phyloP scores from a whole-genome alignment of 2,113 vertebrate species.

The Phaethornis superciliosus region DNA sequence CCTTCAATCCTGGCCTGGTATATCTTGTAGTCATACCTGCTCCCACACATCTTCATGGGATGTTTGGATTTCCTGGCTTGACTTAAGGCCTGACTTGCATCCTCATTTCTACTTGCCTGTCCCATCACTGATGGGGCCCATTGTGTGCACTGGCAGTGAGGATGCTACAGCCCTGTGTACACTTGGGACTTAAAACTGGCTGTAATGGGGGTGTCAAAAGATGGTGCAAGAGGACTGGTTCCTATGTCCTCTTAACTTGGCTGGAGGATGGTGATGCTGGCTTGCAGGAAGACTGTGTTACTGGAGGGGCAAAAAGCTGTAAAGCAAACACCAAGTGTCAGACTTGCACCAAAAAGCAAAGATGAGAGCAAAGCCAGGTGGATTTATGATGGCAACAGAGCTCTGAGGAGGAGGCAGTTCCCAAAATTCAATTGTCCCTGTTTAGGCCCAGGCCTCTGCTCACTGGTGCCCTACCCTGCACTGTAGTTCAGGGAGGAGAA shows the following conservation, averaged over 20 bases:
- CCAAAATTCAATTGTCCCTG: too few relatives aligned
- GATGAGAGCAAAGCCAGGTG: neutral
- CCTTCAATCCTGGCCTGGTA: neutral
- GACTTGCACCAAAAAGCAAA: neutral
- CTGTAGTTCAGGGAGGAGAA: too few relatives aligned
- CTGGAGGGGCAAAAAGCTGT: neutral
- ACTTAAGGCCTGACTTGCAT: neutral
- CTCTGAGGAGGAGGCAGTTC: neutral
- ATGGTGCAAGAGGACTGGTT: neutral
- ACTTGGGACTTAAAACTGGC: neutral
- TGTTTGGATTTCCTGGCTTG: neutral
- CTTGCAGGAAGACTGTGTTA: neutral
- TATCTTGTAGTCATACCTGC: neutral
- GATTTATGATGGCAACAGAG: neutral
- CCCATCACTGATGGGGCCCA: accelerated
- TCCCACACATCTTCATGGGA: neutral
- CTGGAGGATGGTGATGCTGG: neutral
- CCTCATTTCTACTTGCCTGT: neutral
- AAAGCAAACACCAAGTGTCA: neutral
- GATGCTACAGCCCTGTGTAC: neutral
- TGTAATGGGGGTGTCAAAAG: neutral
- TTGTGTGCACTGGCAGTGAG: neutral
- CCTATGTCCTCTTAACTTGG: neutral
- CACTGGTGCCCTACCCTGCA: too few relatives aligned
- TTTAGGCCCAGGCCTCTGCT: too few relatives aligned